Percentiles rank a stretch among this genome's conserved stretches.
phyloP scores from a whole-genome alignment of 2,113 vertebrate genomes.

The Columbina picui region DNA sequence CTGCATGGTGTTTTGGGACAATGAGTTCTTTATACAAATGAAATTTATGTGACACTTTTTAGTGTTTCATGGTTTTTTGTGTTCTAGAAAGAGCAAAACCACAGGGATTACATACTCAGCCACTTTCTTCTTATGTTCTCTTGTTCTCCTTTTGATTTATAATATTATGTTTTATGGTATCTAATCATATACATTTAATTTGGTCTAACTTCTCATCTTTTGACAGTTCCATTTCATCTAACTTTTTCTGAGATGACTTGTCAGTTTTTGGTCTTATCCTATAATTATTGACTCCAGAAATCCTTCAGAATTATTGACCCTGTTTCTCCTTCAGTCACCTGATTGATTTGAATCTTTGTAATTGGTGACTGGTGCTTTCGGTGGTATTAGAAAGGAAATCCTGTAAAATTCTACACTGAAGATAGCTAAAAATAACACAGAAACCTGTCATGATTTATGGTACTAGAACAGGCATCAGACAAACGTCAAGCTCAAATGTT shows the following conservation, averaged over 20 bases:
- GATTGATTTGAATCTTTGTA: not conserved
- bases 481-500: constrained; percentile 40
- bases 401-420: not conserved
- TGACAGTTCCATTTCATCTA: not conserved
- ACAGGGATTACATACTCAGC: not conserved
- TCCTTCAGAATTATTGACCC: not conserved
- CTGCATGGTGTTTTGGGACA: not conserved
- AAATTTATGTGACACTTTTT: not conserved
- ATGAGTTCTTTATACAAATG: not conserved
- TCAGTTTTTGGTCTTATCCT: not conserved
- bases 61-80: not conserved
- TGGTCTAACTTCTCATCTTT: not conserved
- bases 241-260: not conserved
- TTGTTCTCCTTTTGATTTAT: not conserved
- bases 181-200: not conserved
- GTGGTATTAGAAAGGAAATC: not conserved
- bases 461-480: not conserved
- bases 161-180: not conserved
- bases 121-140: not conserved
- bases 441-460: not conserved
- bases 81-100: not conserved
- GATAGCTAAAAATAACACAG: not conserved
- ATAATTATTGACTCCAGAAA: not conserved
- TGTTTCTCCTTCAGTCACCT: not conserved
- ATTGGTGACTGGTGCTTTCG: not conserved